A percentile compares a stretch with the other conserved stretches of the same genome.
Evolutionary conservation across 2,888 invertebrate genomes (phyloP).

Genomic region (Galerucella pusilla): DNA sequence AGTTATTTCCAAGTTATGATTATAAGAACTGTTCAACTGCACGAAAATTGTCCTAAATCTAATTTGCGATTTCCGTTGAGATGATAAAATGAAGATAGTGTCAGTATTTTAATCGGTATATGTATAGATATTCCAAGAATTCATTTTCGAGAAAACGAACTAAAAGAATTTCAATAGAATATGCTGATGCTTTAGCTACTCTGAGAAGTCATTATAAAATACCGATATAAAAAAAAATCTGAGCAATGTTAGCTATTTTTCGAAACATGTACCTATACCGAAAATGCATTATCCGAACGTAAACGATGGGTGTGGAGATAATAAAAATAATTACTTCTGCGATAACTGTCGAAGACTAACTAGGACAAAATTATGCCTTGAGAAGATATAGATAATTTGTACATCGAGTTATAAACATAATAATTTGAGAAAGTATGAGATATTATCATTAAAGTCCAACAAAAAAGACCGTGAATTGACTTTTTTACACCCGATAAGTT

Average conservation of each 20-base stretch:
- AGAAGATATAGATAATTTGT: no score
- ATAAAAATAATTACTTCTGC: no score
- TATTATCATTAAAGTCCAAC: no score
- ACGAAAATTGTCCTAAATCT: neutral
- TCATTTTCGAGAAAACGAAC: neutral
- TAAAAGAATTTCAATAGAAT: neutral
- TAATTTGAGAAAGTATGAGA: no score
- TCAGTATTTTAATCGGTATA: neutral
- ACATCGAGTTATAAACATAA: no score
- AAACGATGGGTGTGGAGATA: no score
- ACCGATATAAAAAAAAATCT: neutral
- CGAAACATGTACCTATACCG: neutral
- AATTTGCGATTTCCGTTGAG: conserved; percentile 3
- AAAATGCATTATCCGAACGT: no score
- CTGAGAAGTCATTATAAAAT: neutral
- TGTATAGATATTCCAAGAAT: conserved; percentile 2
- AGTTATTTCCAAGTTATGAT: neutral
- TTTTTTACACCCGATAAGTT: no score
- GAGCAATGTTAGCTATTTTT: neutral
- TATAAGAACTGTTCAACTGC: neutral
- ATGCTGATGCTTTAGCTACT: neutral
- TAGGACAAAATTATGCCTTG: no score
- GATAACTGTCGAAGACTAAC: no score
- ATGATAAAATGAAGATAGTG: neutral
- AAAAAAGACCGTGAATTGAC: no score